Evolutionary conservation across 2,797 vertebrate species (phyloP).

Genomic region (Furcifer pardalis): DNA sequence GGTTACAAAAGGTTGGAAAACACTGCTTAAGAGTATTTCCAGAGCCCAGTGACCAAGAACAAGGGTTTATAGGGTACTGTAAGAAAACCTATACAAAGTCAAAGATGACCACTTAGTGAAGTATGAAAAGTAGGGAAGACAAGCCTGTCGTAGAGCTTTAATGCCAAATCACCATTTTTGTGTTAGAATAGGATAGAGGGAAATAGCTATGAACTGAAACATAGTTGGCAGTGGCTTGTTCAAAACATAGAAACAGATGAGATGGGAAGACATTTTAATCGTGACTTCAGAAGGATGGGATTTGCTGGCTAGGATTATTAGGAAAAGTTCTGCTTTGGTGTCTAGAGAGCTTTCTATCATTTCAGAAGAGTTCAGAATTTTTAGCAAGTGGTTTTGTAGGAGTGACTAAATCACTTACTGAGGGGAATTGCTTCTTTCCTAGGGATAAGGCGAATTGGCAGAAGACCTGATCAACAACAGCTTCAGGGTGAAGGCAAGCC

Average conservation of each 20-base stretch:
- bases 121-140: neutral
- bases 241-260: neutral
- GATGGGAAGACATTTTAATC: too few species aligned
- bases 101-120: neutral
- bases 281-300: neutral
- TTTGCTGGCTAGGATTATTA: neutral
- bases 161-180: neutral
- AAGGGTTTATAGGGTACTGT: too few species aligned
- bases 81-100: neutral
- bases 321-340: neutral
- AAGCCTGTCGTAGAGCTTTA: neutral
- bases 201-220: neutral
- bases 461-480: conserved; percentile 89
- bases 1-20: too few species aligned
- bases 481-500: conserved; percentile 89
- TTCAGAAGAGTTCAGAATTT: too few species aligned
- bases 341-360: neutral
- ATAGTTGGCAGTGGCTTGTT: too few species aligned
- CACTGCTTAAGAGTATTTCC: neutral
- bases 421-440: conserved; percentile 54
- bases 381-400: neutral
- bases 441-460: conserved; percentile 94
- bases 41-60: neutral
- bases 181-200: neutral
- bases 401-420: conserved; percentile 47